Conservation (phyloP, 2,888 invertebrate genomes). For the Malacosoma neustria region DNA sequence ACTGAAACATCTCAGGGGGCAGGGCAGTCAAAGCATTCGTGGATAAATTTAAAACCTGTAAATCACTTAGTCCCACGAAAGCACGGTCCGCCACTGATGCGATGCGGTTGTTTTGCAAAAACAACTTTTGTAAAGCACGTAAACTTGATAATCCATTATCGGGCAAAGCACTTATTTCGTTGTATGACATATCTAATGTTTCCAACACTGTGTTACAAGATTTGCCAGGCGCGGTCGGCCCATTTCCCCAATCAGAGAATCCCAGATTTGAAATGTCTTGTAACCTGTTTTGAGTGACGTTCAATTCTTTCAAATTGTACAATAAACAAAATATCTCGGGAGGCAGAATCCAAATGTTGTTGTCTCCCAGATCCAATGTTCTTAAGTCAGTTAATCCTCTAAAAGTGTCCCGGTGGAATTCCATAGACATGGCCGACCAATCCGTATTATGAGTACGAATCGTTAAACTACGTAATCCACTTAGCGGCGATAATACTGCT, state of each 20-base stretch:
- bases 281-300: conserved; percentile 84
- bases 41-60: conserved; percentile 84
- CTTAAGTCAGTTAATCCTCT: conserved; percentile 80
- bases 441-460: conserved; percentile 85
- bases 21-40: conserved; percentile 85
- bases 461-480: conserved; percentile 78
- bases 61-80: conserved; percentile 79
- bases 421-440: conserved; percentile 86
- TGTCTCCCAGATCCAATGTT: conserved; percentile 81
- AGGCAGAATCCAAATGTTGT: conserved; percentile 85
- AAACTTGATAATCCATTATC: conserved; percentile 83
- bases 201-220: conserved; percentile 82
- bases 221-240: conserved; percentile 78
- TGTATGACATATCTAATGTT: conserved; percentile 82
- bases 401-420: conserved; percentile 82
- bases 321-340: conserved; percentile 83
- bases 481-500: conserved; percentile 79
- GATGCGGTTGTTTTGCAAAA: conserved; percentile 85
- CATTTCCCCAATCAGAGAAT: conserved; percentile 82
- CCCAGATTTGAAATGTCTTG: conserved; percentile 85
- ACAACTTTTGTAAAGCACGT: conserved; percentile 79
- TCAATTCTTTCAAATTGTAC: conserved; percentile 79
- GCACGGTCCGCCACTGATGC: conserved; percentile 83
- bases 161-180: conserved; percentile 81
- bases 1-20: conserved; percentile 85